These are phyloP conservation scores for Stigmatopora argus DNA, from an alignment of 2,113 vertebrate species.

Conservation along the genomic window DNA sequence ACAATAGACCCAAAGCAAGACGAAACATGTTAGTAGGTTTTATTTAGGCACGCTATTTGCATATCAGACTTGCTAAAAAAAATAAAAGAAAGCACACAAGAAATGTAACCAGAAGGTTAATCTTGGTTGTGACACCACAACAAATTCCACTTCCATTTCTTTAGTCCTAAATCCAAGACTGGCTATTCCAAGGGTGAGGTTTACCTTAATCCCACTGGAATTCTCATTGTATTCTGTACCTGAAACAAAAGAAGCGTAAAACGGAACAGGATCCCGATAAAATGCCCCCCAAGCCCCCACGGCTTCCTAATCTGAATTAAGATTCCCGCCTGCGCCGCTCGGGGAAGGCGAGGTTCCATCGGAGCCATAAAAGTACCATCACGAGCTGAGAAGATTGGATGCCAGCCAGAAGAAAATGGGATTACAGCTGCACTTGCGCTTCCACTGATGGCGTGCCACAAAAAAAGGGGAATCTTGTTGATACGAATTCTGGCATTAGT, in stretches of 20 bases:
- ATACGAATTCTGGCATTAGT: slow-evolving; percentile 7
- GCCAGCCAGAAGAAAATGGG: slow-evolving; percentile 32
- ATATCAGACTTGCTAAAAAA: not conserved
- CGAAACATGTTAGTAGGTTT: not conserved
- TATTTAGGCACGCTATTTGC: not conserved
- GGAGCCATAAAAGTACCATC: slow-evolving; percentile 9
- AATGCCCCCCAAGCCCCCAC: slow-evolving; percentile 22
- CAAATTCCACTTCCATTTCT: too few relatives aligned
- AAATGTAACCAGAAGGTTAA: not conserved
- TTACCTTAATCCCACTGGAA: not conserved
- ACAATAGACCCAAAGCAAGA: not conserved
- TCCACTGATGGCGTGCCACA: slow-evolving; percentile 15
- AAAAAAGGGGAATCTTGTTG: slow-evolving; percentile 16
- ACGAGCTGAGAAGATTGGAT: slow-evolving; percentile 22
- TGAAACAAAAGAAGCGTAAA: slow-evolving; percentile 30
- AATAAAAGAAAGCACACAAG: not conserved
- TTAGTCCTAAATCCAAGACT: not conserved
- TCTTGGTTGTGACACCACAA: not conserved
- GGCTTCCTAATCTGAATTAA: slow-evolving; percentile 49
- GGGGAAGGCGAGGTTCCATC: slow-evolving; percentile 15
- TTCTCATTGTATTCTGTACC: not conserved
- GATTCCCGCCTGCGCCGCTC: slow-evolving; percentile 46
- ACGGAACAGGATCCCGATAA: slow-evolving; percentile 18
- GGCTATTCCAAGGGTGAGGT: not conserved
- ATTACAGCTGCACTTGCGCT: slow-evolving; percentile 41